Base-by-base conservation (phyloP, 1,140 invertebrate genomes). In the Phthorimaea operculella region DNA sequence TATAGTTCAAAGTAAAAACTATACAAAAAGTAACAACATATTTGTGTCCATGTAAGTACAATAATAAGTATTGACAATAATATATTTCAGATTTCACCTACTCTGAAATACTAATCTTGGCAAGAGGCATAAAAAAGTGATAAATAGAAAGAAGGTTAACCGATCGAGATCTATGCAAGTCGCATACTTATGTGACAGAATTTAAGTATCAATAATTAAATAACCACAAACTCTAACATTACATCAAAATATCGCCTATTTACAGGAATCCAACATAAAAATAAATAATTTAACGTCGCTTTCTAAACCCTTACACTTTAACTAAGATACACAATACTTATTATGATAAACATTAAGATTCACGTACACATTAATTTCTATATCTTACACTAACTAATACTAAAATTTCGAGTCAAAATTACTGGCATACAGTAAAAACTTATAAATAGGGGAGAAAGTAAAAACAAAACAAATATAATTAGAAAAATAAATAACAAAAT, bases 261-360 rank as follows among this genome's bases (percentile, higher is more conserved):
- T 84, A 85, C 82, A 85, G 67, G 68, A 69, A 72, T 74, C 76
- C 81, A 85, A 83, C 82, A 80, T 85, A 80, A 79, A 75, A 82
- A 83, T 85, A 83, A 83, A 85, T 85, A 85, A 83, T 85, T 79
- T 83, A 83, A 83, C 79, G 65, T 57, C 79, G 79, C 72, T 75
- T 72, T 76, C 73, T 78, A 78, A 80, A 76, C 60, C 70, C 76
- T 85, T 81, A 84, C 63, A 76, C 70, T 75, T 75, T 76, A 74
- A 81, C 72, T 66, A 72, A 68, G 64, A 68, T 82, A 83, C 73
- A 76, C 68, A 60, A 72, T 84, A 84, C 72, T 68, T 80, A 74
- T 72, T 69, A 56, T 70, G 71, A 12, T 50, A 50, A 52, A 57
- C 55, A 57, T 57, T 52, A 51, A 51, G 10, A 50, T 52, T 5